Evolutionary conservation across 2,888 invertebrate species (phyloP).

Genomic region (Melangyna quadrimaculata): DNA sequence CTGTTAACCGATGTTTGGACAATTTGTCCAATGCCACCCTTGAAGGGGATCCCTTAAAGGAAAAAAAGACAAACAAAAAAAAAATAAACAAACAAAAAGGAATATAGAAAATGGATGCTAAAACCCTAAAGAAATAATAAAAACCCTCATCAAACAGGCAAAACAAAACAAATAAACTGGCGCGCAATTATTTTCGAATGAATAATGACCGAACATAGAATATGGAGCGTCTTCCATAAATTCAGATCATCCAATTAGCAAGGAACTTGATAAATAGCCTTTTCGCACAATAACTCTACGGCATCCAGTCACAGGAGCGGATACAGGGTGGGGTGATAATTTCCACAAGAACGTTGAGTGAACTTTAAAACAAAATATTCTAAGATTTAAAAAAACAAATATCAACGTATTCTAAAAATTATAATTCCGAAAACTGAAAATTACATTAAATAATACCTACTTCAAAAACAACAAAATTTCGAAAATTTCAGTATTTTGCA

Average conservation of each 20-base stretch:
- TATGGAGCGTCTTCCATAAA: slow-evolving; percentile 73
- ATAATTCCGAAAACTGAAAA: too few relatives aligned
- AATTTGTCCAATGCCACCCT: slow-evolving; percentile 64
- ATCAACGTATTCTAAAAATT: too few relatives aligned
- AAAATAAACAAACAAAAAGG: neutral
- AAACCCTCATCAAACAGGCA: slow-evolving; percentile 34
- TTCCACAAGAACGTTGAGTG: too few relatives aligned
- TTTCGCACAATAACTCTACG: slow-evolving; percentile 41
- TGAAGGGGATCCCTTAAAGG: neutral
- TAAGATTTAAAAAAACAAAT: too few relatives aligned
- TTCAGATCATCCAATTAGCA: slow-evolving; percentile 74
- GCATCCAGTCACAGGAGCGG: neutral
- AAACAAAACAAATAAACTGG: slow-evolving; percentile 55
- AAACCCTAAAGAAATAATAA: slow-evolving; percentile 23
- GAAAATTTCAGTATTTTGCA: too few relatives aligned
- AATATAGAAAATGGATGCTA: neutral
- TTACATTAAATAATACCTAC: too few relatives aligned
- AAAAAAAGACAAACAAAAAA: neutral
- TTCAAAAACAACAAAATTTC: too few relatives aligned
- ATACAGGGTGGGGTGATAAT: neutral
- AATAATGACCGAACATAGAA: slow-evolving; percentile 68
- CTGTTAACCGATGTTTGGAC: slow-evolving; percentile 55
- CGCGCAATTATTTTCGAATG: slow-evolving; percentile 70
- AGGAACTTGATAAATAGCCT: slow-evolving; percentile 73
- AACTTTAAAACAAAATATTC: too few relatives aligned